Evolutionary conservation across 2,113 vertebrate species (phyloP), one percentile per base, ranked within the genome.

Genomic region (Falco punctatus): DNA sequence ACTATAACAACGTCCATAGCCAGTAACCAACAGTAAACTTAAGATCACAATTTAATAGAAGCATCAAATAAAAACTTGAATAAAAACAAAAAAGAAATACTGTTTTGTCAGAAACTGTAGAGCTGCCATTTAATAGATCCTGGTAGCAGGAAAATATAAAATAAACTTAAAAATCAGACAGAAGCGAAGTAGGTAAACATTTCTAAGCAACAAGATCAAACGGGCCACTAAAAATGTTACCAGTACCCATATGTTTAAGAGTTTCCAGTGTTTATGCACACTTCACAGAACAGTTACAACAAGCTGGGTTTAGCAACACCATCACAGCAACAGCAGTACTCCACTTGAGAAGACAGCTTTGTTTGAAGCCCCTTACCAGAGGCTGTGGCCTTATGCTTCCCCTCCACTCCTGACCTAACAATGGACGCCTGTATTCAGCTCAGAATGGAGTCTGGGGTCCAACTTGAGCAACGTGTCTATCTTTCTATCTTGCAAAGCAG

Each of bases 181-280:
- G 61, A 52, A 58, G 9, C 67, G 87, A 71, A 79, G 57, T 62
- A 88, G 79, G 57, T 11, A 84, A 77, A 74, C 15, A 49, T n/a
- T 82, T 67, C 67, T 72, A 61, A 67, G 57, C 26, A 74, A 62
- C 19, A 42, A 86, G 72, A 62, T 62, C 57, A 71, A 93, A 80
- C 67, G 10, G 27, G 15, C 5, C 20, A 28, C 35, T 22, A 33
- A 22, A 82, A 83, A 71, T 0, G 0, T 10, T 10, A 55, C 1
- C 32, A 30, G 49, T 32, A 79, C 2, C 24, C 11, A 42, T 4
- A 20, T 5, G 21, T 54, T 75, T n/a, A 80, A 71, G 57, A 80
- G 52, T 38, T 62, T 67, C n/a, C 12, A 83, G 22, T 10, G 30
- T 32, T 64, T 8, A 11, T 3, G 13, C 19, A 55, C 26, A 6